A percentile compares a stretch with the other conserved stretches of the same genome.
Evolutionary conservation across 2,888 invertebrate species (phyloP).

Genomic region (Aphidius colemani): DNA sequence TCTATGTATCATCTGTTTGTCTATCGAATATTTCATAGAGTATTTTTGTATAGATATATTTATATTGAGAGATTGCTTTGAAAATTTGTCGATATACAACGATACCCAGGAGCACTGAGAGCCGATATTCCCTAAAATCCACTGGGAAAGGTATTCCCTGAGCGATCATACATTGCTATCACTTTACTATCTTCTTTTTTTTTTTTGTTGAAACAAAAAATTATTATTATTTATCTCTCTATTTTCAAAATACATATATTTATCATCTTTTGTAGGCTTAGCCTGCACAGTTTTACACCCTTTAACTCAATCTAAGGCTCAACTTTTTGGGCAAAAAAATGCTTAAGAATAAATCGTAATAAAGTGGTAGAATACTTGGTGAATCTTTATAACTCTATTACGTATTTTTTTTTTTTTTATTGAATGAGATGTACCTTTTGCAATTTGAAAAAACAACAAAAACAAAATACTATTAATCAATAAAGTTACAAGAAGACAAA

Average conservation of each 20-base stretch:
- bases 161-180: slow-evolving; percentile 23
- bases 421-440: slow-evolving; percentile 27
- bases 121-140: slow-evolving; percentile 22
- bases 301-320: slow-evolving; percentile 24
- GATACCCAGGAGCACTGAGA: slow-evolving; percentile 14
- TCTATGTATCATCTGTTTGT: slow-evolving; percentile 16
- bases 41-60: background rate
- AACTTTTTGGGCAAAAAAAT: slow-evolving; percentile 29
- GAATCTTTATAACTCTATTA: slow-evolving; percentile 31
- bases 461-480: slow-evolving; percentile 2
- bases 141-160: slow-evolving; percentile 17
- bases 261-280: no score
- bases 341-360: no score
- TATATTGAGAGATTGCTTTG: background rate
- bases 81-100: slow-evolving; percentile 13
- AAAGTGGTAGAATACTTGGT: slow-evolving; percentile 5
- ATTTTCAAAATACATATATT: background rate
- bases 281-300: background rate
- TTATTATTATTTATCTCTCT: background rate
- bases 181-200: background rate
- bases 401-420: slow-evolving; percentile 30
- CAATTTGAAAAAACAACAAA: slow-evolving; percentile 17
- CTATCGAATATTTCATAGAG: slow-evolving; percentile 17
- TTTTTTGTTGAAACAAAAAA: background rate
- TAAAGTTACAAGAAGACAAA: slow-evolving; percentile 4